Base-by-base conservation (phyloP, 2,797 vertebrate species). In the Hydrophis major region DNA sequence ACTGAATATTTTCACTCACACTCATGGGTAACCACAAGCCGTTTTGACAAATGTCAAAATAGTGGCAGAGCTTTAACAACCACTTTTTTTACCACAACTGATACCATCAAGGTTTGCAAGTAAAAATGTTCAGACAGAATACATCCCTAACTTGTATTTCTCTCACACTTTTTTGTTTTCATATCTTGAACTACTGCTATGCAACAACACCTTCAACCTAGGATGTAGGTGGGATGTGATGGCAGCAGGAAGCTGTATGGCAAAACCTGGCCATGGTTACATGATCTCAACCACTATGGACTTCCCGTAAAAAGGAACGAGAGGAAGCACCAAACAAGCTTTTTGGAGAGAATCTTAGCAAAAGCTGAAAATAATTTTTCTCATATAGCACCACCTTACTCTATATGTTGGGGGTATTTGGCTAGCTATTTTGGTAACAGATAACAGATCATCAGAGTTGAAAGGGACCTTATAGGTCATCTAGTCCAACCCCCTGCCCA, bases 1-100 rank as follows among this genome's bases (percentile, higher is more conserved):
- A 96, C 10, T 88, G 95, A 94, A 95, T 87, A 95, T 96, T 96
- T 93, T 94, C 93, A 93, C 94, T 96, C 94, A 94, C 93, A 18
- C 69, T n/a, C 20, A n/a, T 4, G 4, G 37, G 20, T 42, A 74
- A 16, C n/a, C 0, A 6, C n/a, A 83, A 42, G 74, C 37, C 3
- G 2, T 47, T 42, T 42, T 42, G 11, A 78, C 4, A 78, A 78
- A 22, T 42, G 8, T 42, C 18, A 42, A 78, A 22, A 42, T 22
- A 12, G 53, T 55, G 11, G 53, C 53, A 55, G 53, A 12, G 53
- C 11, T 55, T 55, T 55, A 55, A 55, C 11, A 12, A 13, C 53
- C 53, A 55, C 50, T 53, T 55, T 55, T 55, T 55, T 55, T 2
- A 55, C 53, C 53, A 55, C 53, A 55, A 3, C 53, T 55, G 11